phyloP scores from a whole-genome alignment of 2,113 vertebrate genomes.

The Ameiurus melas region DNA sequence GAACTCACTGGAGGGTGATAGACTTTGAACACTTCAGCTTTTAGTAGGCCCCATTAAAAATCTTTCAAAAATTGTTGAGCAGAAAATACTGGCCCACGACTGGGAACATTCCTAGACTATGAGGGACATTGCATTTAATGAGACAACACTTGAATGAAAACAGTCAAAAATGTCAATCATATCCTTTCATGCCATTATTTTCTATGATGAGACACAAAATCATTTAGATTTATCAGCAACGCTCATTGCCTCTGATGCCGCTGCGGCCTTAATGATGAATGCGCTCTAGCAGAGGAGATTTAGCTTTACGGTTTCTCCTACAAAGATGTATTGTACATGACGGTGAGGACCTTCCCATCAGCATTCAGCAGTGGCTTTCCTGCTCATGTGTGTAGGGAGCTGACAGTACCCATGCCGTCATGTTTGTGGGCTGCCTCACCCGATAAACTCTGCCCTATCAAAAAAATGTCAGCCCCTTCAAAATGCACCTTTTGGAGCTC shows the following conservation, averaged over 20 bases:
- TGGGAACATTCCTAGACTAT: conserved; percentile 58
- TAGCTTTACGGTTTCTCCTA: conserved; percentile 16
- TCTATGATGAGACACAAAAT: conserved; percentile 32
- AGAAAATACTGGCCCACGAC: conserved; percentile 51
- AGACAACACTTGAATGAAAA: conserved; percentile 50
- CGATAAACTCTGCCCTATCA: conserved; percentile 77
- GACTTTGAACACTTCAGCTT: conserved; percentile 48
- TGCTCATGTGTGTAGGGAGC: conserved; percentile 70
- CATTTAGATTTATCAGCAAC: background rate
- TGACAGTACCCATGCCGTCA: conserved; percentile 79
- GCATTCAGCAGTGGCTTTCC: conserved; percentile 74
- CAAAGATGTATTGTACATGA: conserved; percentile 55
- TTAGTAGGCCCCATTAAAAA: conserved; percentile 56
- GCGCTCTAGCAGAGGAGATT: conserved; percentile 2
- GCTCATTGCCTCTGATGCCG: background rate
- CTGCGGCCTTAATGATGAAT: conserved; percentile 7
- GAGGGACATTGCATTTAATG: conserved; percentile 55
- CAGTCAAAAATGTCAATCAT: conserved; percentile 48
- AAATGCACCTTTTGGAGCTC: conserved; percentile 77
- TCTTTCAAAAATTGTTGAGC: conserved; percentile 47
- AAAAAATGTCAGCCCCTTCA: conserved; percentile 77
- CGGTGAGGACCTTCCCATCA: conserved; percentile 73
- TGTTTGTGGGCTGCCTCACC: conserved; percentile 76
- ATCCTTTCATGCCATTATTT: conserved; percentile 43
- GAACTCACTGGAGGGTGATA: conserved; percentile 52